phyloP scores from a whole-genome alignment of 2,797 vertebrate species.

The Cetoscarus ocellatus region DNA sequence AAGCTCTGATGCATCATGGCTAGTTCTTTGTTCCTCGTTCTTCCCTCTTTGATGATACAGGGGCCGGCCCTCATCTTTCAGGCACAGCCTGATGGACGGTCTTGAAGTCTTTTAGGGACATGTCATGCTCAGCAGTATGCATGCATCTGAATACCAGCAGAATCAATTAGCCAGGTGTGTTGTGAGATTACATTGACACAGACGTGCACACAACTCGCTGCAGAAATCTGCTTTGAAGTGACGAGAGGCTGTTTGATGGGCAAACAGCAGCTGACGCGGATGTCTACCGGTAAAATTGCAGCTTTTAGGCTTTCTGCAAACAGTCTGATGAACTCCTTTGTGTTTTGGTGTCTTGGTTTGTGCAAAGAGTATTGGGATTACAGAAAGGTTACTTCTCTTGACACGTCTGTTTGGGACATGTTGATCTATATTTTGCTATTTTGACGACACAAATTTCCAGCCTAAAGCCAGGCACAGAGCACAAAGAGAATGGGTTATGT shows the following conservation, averaged over 20 bases:
- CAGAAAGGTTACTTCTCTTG: no score
- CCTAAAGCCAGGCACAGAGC: no score
- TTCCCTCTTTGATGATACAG: slow-evolving; percentile 57
- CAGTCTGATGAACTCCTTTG: slow-evolving; percentile 22
- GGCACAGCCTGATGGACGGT: slow-evolving; percentile 23
- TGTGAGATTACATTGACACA: slow-evolving; percentile 59
- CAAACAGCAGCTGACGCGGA: slow-evolving; percentile 49
- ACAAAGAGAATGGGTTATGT: no score
- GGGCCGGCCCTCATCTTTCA: slow-evolving; percentile 32
- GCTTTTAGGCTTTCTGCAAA: slow-evolving; percentile 41
- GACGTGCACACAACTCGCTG: slow-evolving; percentile 43
- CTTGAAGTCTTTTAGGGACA: slow-evolving; percentile 45
- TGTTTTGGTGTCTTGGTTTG: not conserved
- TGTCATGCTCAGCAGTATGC: slow-evolving; percentile 23
- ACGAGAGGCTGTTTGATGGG: slow-evolving; percentile 43
- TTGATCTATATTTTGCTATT: no score
- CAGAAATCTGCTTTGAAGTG: slow-evolving; percentile 63
- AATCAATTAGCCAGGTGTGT: slow-evolving; percentile 64
- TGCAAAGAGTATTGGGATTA: no score
- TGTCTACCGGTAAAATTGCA: slow-evolving; percentile 16
- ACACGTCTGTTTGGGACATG: no score
- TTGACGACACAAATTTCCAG: no score
- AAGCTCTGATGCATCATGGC: slow-evolving; percentile 45
- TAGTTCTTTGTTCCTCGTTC: slow-evolving; percentile 48
- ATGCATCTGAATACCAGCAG: slow-evolving; percentile 42